A percentile compares a stretch with the other conserved stretches of the same genome.
Evolutionary conservation across 2,113 vertebrate genomes (phyloP).

Genomic region (Protobothrops flavoviridis): DNA sequence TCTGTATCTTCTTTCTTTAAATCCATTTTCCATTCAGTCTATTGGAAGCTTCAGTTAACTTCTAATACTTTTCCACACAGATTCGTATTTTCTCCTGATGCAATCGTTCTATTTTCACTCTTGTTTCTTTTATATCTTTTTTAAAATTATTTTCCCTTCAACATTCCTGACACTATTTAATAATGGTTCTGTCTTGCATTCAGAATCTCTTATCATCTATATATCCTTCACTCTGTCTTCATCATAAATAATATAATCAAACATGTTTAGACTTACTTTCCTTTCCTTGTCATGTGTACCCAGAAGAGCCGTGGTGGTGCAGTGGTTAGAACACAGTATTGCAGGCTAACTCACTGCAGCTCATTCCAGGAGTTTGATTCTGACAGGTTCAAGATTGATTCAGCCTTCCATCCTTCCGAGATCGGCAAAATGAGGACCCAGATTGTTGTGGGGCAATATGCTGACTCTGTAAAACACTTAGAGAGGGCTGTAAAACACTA

Average conservation of each 20-base stretch:
- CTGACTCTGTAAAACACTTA: no score
- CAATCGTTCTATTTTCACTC: neutral
- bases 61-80: neutral
- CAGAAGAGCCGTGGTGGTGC: no score
- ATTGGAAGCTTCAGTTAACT: neutral
- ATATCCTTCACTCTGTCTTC: neutral
- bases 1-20: neutral
- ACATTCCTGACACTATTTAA: neutral
- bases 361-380: no score
- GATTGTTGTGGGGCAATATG: no score
- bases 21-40: neutral
- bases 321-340: no score
- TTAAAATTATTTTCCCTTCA: neutral
- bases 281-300: neutral
- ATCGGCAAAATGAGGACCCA: no score
- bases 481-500: no score
- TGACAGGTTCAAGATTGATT: no score
- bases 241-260: neutral
- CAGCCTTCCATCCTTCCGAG: no score
- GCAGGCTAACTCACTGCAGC: no score
- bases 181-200: neutral
- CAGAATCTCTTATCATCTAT: neutral
- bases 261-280: neutral
- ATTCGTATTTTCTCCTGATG: neutral
- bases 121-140: neutral